phyloP scores from a whole-genome alignment of 2,888 invertebrate genomes.

The Drosophila picticornis region DNA sequence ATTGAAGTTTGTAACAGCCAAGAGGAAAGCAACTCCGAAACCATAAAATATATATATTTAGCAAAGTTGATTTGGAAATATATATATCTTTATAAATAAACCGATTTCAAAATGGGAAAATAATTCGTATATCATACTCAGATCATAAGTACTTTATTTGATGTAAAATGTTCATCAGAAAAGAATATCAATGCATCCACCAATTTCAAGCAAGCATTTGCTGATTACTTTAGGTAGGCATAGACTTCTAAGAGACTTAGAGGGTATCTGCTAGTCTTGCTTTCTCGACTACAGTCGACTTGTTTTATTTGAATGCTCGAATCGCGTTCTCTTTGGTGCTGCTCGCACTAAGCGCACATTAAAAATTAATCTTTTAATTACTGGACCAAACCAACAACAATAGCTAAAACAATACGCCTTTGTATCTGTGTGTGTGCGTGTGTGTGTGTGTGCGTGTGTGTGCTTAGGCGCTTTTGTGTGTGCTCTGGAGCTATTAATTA shows the following conservation, averaged over 20 bases:
- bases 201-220: background rate
- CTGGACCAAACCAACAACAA: constrained; percentile 45
- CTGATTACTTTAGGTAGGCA: background rate
- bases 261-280: background rate
- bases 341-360: constrained; percentile 64
- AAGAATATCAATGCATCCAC: accelerated
- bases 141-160: background rate
- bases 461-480: constrained; percentile 40
- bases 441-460: constrained; percentile 14
- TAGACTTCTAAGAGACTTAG: background rate
- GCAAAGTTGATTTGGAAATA: background rate
- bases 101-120: background rate
- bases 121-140: background rate
- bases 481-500: constrained; percentile 52
- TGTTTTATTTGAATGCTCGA: constrained; percentile 19
- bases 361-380: constrained; percentile 80
- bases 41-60: background rate
- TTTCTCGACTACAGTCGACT: too few relatives aligned
- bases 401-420: constrained; percentile 9
- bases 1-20: background rate
- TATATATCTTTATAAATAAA: too few relatives aligned
- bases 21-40: background rate
- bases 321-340: constrained; percentile 20
- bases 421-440: constrained; percentile 12
- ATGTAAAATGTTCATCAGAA: background rate